A percentile compares a stretch with the other conserved stretches of the same genome.
Evolutionary conservation across 2,888 invertebrate species (phyloP).

Genomic region (Nemotelus pantherinus): DNA sequence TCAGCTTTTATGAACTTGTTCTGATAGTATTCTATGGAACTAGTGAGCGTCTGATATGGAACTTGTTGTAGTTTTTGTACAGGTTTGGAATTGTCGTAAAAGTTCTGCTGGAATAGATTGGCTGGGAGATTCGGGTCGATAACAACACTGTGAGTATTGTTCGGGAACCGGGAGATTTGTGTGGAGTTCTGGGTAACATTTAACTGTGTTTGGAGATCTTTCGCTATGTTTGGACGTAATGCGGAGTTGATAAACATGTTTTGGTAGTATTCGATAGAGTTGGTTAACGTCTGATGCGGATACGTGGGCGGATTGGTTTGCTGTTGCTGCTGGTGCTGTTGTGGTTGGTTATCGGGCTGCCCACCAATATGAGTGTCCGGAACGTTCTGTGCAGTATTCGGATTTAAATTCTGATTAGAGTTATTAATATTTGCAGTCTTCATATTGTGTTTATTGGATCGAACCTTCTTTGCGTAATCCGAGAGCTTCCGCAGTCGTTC

Average conservation of each 20-base stretch:
- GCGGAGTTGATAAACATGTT: slow-evolving; percentile 51
- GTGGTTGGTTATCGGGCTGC: slow-evolving; percentile 53
- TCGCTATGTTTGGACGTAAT: slow-evolving; percentile 44
- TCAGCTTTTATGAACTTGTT: slow-evolving; percentile 61
- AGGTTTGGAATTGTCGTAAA: slow-evolving; percentile 46
- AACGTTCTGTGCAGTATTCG: slow-evolving; percentile 53
- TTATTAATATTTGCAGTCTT: slow-evolving; percentile 56
- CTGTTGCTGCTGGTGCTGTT: slow-evolving; percentile 47
- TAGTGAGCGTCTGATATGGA: slow-evolving; percentile 53
- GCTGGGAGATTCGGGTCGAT: slow-evolving; percentile 44
- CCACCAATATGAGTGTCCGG: slow-evolving; percentile 52
- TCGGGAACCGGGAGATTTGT: slow-evolving; percentile 48
- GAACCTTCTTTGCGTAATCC: slow-evolving; percentile 65
- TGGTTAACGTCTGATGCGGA: slow-evolving; percentile 52
- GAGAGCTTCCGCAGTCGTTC: slow-evolving; percentile 65
- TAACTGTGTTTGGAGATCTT: slow-evolving; percentile 44
- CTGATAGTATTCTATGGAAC: slow-evolving; percentile 63
- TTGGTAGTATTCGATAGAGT: slow-evolving; percentile 63
- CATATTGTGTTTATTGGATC: slow-evolving; percentile 64
- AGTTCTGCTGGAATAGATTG: slow-evolving; percentile 46
- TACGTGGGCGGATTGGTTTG: slow-evolving; percentile 33
- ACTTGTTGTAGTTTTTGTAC: slow-evolving; percentile 46
- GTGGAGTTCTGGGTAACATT: slow-evolving; percentile 37
- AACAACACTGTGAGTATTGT: slow-evolving; percentile 40
- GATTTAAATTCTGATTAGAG: slow-evolving; percentile 52